Evolutionary conservation across 2,888 invertebrate genomes (phyloP), one percentile per base, ranked within the genome.

Genomic region (Falcaria lacertinaria): DNA sequence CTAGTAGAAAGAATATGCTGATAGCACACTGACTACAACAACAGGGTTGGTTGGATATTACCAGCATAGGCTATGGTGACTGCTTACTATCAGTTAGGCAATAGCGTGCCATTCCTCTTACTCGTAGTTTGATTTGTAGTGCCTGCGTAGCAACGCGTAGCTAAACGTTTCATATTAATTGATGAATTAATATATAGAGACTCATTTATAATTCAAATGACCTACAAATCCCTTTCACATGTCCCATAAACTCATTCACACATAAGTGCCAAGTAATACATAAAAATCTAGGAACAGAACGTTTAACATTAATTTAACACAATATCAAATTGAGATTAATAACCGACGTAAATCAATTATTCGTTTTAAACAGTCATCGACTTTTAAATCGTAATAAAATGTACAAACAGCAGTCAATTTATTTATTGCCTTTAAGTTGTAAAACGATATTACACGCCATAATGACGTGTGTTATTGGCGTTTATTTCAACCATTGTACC

Each of bases 331-430:
- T 76, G 77, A 73, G 74, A 76, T 79, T 82, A 84, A 83, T 83
- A 84, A 76, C 80, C 79, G 57, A 50, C 68, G 72, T 89, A 86
- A 88, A 89, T 88, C 85, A 87, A 86, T 86, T 85, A 88, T 86
- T 78, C 80, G 76, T 80, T 79, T 79, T 69, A 78, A 82, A 76
- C 81, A 84, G 73, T 84, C 84, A 79, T 85, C 81, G 85, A 87
- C 81, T 87, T 83, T 87, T 84, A 87, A 89, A 88, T 88, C 79
- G 84, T 83, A 87, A 88, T 89, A 88, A 88, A 88, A 83, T 86
- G 74, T 81, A 86, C 82, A 79, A 86, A 78, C 86, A 77, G 85
- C 86, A 86, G 85, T 86, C 82, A 83, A 84, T 86, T 78, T 85
- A 86, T 88, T 89, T 88, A 88, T 85, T 85, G 80, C 87, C 75